Evolutionary conservation across 1,140 invertebrate species (phyloP), one percentile per base, ranked within the genome.

Genomic region (Lepidurus couesii): DNA sequence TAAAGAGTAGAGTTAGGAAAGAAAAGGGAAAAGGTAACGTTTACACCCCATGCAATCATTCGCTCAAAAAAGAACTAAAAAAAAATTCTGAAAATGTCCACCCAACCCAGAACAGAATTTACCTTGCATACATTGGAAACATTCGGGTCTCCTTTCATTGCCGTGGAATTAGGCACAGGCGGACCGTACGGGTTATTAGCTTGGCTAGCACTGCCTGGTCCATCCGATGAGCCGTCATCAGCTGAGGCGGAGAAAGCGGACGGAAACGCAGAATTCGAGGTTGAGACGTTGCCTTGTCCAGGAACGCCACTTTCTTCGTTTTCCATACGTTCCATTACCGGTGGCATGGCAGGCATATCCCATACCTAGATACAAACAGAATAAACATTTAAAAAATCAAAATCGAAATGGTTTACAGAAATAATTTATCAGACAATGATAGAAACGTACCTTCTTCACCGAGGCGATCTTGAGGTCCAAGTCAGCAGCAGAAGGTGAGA

Each of bases 401-500:
- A n/a, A n/a, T 76, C 74, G 34, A 13, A 53, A 26, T 73, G n/a
- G 42, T 26, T 42, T n/a, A 77, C 1, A 42, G 47, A 13, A 9
- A 3, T 42, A 78, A 73, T 21, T 0, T 65, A 65, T 1, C 0
- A 11, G 8, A 13, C 21, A 73, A 78, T n/a, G 7, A 65, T 24
- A 44, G 4, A 75, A 73, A 78, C 45, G 74, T 74, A 93, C 93
- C 85, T 95, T 96, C 85, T 97, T 97, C 6, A 96, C 95, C 77
- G 94, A 95, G 8, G 93, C 93, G 81, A 97, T 96, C 86, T 98
- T 97, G 84, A 95, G 89, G 86, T 96, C 95, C 11, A 98, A 88
- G 84, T 97, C 95, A 44, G 94, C 94, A 16, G 92, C 90, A 0
- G 92, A 92, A 10, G 91, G 89, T 8, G 90, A 90, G 79, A 90